Percentiles rank a stretch among this genome's conserved stretches.
Evolutionary conservation across 2,888 invertebrate species (phyloP).

Genomic region (Nymphalis polychloros): DNA sequence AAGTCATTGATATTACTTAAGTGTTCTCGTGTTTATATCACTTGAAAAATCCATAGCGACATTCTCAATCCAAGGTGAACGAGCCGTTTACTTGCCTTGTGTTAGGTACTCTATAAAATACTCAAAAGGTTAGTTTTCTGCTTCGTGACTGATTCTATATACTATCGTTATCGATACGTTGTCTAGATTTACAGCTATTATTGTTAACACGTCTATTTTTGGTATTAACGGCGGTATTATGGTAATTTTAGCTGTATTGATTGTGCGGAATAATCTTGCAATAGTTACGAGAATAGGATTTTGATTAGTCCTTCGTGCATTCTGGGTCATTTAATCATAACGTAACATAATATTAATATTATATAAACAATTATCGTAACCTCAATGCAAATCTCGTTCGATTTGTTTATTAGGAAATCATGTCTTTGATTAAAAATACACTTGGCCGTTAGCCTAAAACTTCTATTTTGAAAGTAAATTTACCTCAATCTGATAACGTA

Average conservation of each 20-base stretch:
- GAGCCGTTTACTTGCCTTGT: conserved; percentile 56
- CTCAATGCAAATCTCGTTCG: background rate
- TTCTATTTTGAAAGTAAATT: conserved; percentile 15
- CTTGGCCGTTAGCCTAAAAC: background rate
- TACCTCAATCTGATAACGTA: conserved; percentile 22
- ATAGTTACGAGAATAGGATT: conserved; percentile 35
- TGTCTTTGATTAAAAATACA: background rate
- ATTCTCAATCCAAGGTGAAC: conserved; percentile 64
- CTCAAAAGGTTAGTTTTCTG: conserved; percentile 62
- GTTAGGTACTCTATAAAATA: conserved; percentile 52
- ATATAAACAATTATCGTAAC: conserved; percentile 4
- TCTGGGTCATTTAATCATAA: conserved; percentile 30
- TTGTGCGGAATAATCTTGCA: conserved; percentile 31
- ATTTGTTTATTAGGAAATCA: background rate
- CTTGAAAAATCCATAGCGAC: conserved; percentile 53
- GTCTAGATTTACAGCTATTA: conserved; percentile 49
- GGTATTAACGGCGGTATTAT: conserved; percentile 40
- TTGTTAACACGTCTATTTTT: conserved; percentile 46
- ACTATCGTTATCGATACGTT: conserved; percentile 46
- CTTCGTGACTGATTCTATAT: conserved; percentile 58
- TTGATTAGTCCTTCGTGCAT: conserved; percentile 20
- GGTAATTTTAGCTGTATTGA: conserved; percentile 42
- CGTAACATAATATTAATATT: conserved; percentile 1
- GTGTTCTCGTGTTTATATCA: conserved; percentile 30
- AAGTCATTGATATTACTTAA: conserved; percentile 23